Percentiles rank a stretch among this genome's conserved stretches.
Evolutionary conservation across 2,113 vertebrate species (phyloP).

Genomic region (Ovis canadensis): DNA sequence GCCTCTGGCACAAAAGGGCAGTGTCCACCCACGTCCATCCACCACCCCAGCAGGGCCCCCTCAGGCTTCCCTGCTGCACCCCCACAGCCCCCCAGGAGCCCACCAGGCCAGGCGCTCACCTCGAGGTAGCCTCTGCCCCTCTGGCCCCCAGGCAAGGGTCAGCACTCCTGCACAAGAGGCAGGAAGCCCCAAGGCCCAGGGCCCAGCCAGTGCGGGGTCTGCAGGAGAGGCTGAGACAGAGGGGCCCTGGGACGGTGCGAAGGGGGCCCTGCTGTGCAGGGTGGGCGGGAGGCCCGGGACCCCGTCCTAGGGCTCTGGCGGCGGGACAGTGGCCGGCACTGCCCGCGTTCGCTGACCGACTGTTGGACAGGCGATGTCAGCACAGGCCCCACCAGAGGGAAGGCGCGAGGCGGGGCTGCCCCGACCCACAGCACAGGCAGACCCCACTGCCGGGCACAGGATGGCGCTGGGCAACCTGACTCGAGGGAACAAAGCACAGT

Average conservation of each 20-base stretch:
- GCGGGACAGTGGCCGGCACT: accelerated
- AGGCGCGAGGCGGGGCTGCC: accelerated
- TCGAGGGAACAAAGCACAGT: background rate
- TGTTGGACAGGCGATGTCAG: accelerated
- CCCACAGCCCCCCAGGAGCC: background rate
- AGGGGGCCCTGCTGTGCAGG: accelerated
- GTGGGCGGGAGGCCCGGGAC: background rate
- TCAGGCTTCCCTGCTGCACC: background rate
- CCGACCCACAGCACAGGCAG: background rate
- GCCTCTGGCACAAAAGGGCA: background rate
- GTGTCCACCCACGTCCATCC: background rate
- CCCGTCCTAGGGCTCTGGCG: background rate
- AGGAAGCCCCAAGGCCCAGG: background rate
- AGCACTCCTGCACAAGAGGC: background rate
- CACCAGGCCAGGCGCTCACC: accelerated
- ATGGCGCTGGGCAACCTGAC: background rate
- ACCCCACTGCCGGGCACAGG: background rate
- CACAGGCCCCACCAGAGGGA: background rate
- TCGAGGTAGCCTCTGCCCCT: background rate
- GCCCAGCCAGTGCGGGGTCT: accelerated
- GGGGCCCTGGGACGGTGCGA: accelerated
- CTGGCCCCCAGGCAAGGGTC: background rate
- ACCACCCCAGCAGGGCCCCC: background rate
- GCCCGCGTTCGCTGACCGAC: background rate
- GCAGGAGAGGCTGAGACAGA: background rate